Evolutionary conservation across 2,797 vertebrate species (phyloP).

Genomic region (Malacoctenus gilli): DNA sequence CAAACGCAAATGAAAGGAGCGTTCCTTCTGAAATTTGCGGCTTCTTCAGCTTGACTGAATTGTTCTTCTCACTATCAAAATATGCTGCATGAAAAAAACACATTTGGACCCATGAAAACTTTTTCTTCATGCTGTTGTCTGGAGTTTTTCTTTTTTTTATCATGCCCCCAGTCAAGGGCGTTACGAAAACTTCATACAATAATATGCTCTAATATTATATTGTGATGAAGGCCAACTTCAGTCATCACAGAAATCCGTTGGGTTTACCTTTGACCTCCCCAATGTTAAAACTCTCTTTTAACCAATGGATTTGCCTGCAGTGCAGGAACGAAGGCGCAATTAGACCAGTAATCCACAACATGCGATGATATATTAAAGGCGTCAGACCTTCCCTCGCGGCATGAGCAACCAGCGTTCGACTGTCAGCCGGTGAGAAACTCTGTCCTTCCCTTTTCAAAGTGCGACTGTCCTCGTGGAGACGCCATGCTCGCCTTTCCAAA

Average conservation of each 20-base stretch:
- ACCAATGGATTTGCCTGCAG: not conserved
- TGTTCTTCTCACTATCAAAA: not conserved
- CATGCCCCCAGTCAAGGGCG: not conserved
- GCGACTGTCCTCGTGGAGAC: constrained; percentile 14
- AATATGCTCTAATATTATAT: constrained; percentile 2
- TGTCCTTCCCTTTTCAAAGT: constrained; percentile 16
- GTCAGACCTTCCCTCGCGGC: not conserved
- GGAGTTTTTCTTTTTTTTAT: not conserved
- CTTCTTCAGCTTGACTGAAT: not conserved
- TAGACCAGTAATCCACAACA: constrained; percentile 17
- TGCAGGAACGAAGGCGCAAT: constrained; percentile 24
- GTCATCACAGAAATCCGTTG: not conserved
- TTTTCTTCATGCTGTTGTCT: not conserved
- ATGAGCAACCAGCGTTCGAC: constrained; percentile 19
- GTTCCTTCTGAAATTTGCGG: not conserved
- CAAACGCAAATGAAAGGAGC: not conserved
- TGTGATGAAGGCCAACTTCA: not conserved
- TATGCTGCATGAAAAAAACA: not conserved
- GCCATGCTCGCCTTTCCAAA: constrained; percentile 41
- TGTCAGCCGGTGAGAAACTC: constrained; percentile 28
- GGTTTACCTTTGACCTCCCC: not conserved
- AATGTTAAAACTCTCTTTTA: constrained; percentile 2
- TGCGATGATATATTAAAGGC: constrained; percentile 4
- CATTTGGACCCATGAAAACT: not conserved
- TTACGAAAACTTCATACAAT: not conserved